These are phyloP conservation scores for Tethya wilhelma DNA, from an alignment of 37 sponge, comb jelly and placozoan genomes.

Conservation along the genomic window DNA sequence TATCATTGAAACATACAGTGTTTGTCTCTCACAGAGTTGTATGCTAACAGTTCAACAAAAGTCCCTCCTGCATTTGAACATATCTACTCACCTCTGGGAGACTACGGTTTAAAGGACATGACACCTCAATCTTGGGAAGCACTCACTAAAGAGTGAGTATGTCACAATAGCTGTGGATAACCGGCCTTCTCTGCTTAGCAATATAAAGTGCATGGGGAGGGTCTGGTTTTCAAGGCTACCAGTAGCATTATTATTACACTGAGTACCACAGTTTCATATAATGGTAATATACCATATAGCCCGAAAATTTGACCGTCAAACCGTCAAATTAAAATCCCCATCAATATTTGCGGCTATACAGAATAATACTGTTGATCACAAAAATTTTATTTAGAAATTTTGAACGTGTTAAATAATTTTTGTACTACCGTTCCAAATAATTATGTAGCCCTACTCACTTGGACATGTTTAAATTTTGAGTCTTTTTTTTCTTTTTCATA, in stretches of 20 bases:
- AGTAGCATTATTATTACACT: background rate
- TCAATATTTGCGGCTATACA: no score
- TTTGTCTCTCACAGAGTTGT: no score
- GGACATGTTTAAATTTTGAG: no score
- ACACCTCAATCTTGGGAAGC: slow-evolving; percentile 56
- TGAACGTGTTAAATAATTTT: no score
- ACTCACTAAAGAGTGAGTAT: slow-evolving; percentile 43
- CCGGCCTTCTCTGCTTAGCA: background rate
- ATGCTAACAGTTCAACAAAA: background rate
- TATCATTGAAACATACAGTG: background rate
- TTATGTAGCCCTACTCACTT: no score
- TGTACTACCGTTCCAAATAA: no score
- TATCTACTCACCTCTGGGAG: slow-evolving; percentile 49
- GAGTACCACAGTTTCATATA: background rate
- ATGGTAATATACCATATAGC: background rate
- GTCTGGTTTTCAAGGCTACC: background rate
- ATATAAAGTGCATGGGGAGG: background rate
- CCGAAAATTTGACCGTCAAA: no score
- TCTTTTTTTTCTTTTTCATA: no score
- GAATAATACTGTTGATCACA: no score
- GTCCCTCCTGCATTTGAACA: slow-evolving; percentile 27
- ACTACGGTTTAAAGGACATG: slow-evolving; percentile 69
- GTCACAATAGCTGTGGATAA: background rate
- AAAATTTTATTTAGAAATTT: no score
- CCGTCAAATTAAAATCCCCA: no score